A percentile compares a stretch with the other conserved stretches of the same genome.
These are phyloP conservation scores for Rhadina sibilatrix DNA, from an alignment of 2,113 vertebrate genomes.

Conservation along the genomic window DNA sequence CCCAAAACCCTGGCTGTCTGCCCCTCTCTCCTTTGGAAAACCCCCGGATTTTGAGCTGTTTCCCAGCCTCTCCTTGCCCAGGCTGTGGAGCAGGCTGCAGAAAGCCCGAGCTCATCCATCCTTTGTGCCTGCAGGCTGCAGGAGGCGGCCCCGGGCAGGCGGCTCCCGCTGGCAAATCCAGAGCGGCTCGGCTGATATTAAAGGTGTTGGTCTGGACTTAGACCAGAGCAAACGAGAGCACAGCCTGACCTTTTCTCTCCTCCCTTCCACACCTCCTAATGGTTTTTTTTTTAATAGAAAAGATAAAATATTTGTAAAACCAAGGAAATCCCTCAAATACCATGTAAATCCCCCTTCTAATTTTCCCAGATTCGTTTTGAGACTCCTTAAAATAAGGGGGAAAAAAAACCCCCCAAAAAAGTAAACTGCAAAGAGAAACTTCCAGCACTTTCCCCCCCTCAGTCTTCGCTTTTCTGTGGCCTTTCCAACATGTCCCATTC, in stretches of 20 bases:
- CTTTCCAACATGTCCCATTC: accelerated
- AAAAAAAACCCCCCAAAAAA: neutral
- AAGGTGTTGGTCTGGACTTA: constrained; percentile 48
- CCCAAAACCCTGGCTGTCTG: accelerated
- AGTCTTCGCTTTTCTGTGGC: accelerated
- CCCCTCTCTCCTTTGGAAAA: accelerated
- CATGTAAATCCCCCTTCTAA: constrained; percentile 56
- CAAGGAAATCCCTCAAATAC: constrained; percentile 65
- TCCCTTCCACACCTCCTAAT: constrained; percentile 26
- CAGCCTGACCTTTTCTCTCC: constrained; percentile 54
- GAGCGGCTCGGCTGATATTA: neutral
- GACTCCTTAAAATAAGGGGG: neutral
- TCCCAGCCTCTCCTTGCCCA: too few relatives aligned
- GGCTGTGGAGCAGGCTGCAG: too few relatives aligned
- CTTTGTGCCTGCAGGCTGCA: accelerated
- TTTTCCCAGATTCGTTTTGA: constrained; percentile 35
- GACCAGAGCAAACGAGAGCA: constrained; percentile 43
- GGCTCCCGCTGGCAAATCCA: neutral
- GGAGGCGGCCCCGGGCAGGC: accelerated
- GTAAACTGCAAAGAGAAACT: neutral
- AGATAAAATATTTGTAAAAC: constrained; percentile 59
- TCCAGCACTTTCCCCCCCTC: neutral
- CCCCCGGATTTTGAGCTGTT: accelerated
- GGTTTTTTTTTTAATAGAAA: constrained; percentile 47
- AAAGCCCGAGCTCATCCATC: accelerated